Conservation (phyloP, 1,140 invertebrate genomes). For the Metaphire vulgaris region DNA sequence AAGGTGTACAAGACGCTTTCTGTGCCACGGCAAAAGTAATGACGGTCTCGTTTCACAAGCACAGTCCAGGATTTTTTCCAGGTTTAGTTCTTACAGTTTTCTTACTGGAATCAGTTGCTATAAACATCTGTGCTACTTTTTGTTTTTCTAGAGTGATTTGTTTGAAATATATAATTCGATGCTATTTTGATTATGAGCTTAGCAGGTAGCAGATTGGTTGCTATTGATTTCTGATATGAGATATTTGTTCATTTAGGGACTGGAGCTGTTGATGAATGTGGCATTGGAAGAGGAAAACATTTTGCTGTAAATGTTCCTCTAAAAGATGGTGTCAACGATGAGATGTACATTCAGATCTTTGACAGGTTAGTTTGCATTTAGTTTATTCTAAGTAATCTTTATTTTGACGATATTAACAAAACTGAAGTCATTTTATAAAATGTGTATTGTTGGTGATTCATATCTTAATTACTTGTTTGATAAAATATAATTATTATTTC, state of each 20-base stretch:
- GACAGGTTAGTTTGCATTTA: slow-evolving; percentile 54
- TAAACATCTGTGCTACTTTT: too few species aligned
- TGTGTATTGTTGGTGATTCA: too few species aligned
- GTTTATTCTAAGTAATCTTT: too few species aligned
- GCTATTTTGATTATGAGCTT: neutral
- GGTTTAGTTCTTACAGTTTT: slow-evolving; percentile 37
- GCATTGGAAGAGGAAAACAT: slow-evolving; percentile 60
- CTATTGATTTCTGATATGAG: neutral
- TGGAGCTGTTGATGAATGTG: slow-evolving; percentile 60
- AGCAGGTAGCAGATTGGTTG: neutral
- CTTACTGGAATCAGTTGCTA: neutral
- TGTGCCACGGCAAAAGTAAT: slow-evolving; percentile 63
- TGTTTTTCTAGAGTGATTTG: too few species aligned
- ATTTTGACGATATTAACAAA: too few species aligned
- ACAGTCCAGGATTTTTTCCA: slow-evolving; percentile 69
- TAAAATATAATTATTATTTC: too few species aligned
- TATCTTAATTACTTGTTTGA: too few species aligned
- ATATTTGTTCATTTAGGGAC: slow-evolving; percentile 53
- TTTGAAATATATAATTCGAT: neutral
- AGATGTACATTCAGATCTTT: slow-evolving; percentile 59
- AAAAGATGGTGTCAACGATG: slow-evolving; percentile 61
- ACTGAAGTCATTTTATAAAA: too few species aligned
- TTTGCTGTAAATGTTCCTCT: slow-evolving; percentile 68
- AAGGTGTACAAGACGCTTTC: slow-evolving; percentile 76
- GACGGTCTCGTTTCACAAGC: slow-evolving; percentile 71